Base-by-base conservation (phyloP, 2,113 vertebrate genomes). In the Tautogolabrus adspersus region DNA sequence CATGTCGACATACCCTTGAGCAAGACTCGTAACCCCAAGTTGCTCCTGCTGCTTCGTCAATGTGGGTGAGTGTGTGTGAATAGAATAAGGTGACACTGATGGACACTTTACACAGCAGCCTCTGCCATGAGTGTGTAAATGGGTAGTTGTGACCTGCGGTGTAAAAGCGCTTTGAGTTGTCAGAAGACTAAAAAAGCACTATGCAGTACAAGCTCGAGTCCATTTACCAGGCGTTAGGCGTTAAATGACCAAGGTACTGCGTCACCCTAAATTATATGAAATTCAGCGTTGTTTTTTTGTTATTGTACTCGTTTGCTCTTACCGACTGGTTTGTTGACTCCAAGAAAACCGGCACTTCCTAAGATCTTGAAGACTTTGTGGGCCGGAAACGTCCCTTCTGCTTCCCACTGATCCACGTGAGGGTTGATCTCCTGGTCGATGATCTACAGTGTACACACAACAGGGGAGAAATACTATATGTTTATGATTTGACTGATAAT, bases 361-460 rank as follows among this genome's bases (percentile, higher is more conserved):
- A 97, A 85, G 66, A 89, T 93, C 92, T 96, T 96, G 93, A 96
- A 96, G n/a, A 96, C 40, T 88, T 89, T 92, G 72, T 96, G 94
- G 38, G 94, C 96, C 77, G 95, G 95, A 88, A 97, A 97, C 16
- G 68, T 87, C 21, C 93, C 93, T 63, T 95, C 94, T 76, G 95
- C 92, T 88, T 96, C 94, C 95, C 96, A 96, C 85, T 96, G 90
- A 69, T 97, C 93, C 66, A 96, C 95, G 77, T 94, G 90, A 2
- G 94, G 94, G 84, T 96, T 96, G 79, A 97, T 96, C 67, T 97
- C 95, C 78, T 95, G 93, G 74, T 96, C 93, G 12, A 96, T 96
- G 63, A 96, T 94, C 95, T 96, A 83, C 2, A 88, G 61, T n/a
- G 77, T 22, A 86, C 57, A 85, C 23, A 84, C 19, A 73, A 38